Percentiles rank a stretch among this genome's conserved stretches.
Conservation (phyloP, 2,113 vertebrate genomes). For the Delphinus delphis region DNA sequence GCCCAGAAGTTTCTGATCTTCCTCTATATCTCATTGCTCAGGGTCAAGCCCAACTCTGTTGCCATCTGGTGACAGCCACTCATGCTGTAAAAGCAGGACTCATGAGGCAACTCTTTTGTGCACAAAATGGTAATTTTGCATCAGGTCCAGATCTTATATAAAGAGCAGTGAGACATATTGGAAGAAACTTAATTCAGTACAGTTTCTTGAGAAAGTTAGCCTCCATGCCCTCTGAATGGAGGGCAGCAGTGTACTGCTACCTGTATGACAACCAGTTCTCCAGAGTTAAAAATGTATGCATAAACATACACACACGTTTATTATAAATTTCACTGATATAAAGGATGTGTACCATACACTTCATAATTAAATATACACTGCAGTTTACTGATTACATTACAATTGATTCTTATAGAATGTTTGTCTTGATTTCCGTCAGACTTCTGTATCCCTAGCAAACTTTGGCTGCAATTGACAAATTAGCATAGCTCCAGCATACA, state of each 20-base stretch:
- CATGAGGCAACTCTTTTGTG: conserved; percentile 29
- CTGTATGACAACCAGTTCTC: background rate
- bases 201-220: background rate
- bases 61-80: conserved; percentile 49
- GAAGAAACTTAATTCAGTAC: background rate
- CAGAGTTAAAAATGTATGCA: background rate
- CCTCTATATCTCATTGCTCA: conserved; percentile 12
- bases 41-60: conserved; percentile 36
- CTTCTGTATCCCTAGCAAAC: conserved; percentile 28
- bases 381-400: conserved; percentile 40
- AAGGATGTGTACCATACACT: background rate
- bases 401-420: background rate
- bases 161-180: background rate
- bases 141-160: conserved; percentile 20
- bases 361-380: background rate
- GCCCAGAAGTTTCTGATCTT: conserved; percentile 56
- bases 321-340: background rate
- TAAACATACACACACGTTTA: background rate
- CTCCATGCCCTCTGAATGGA: background rate
- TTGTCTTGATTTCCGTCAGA: conserved; percentile 32
- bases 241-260: background rate
- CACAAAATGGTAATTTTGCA: background rate
- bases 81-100: background rate
- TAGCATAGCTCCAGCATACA: background rate
- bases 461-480: conserved; percentile 3